A percentile compares a stretch with the other conserved stretches of the same genome.
These are phyloP conservation scores for Pycnomerus fuliginosus DNA, from an alignment of 2,888 invertebrate genomes.

Conservation along the genomic window DNA sequence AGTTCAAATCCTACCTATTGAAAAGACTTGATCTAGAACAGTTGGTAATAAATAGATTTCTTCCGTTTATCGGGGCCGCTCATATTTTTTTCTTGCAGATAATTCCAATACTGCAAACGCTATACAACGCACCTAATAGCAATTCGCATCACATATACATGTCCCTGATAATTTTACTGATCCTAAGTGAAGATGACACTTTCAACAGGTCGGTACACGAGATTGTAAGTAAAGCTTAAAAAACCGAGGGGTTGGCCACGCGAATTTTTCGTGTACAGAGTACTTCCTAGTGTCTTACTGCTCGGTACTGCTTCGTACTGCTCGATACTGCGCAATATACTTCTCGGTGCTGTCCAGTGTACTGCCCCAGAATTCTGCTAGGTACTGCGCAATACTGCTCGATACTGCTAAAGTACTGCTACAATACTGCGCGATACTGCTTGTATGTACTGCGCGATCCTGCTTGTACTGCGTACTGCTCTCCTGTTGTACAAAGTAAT, in stretches of 20 bases:
- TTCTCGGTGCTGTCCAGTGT: too few species aligned
- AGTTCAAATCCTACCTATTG: slow-evolving; percentile 73
- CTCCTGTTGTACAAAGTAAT: too few species aligned
- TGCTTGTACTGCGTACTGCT: too few species aligned
- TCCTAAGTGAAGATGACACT: slow-evolving; percentile 93
- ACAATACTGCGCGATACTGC: too few species aligned
- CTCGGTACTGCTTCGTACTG: too few species aligned
- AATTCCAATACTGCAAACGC: slow-evolving; percentile 86
- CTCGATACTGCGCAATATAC: too few species aligned
- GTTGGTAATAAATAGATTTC: slow-evolving; percentile 67
- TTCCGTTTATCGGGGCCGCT: too few species aligned
- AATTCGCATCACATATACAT: slow-evolving; percentile 98
- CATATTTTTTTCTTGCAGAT: slow-evolving; percentile 64
- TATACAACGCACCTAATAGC: slow-evolving; percentile 89
- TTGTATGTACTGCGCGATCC: too few species aligned
- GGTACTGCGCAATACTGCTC: too few species aligned
- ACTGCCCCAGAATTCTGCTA: too few species aligned
- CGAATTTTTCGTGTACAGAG: background rate
- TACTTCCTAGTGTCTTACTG: too few species aligned
- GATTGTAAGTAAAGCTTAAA: slow-evolving; percentile 68
- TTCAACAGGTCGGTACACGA: slow-evolving; percentile 94
- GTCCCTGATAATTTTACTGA: slow-evolving; percentile 94
- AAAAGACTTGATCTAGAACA: slow-evolving; percentile 72
- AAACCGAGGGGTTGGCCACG: background rate
- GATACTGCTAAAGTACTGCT: too few species aligned